Conservation (phyloP, 2,113 vertebrate species). For the Etheostoma spectabile region DNA sequence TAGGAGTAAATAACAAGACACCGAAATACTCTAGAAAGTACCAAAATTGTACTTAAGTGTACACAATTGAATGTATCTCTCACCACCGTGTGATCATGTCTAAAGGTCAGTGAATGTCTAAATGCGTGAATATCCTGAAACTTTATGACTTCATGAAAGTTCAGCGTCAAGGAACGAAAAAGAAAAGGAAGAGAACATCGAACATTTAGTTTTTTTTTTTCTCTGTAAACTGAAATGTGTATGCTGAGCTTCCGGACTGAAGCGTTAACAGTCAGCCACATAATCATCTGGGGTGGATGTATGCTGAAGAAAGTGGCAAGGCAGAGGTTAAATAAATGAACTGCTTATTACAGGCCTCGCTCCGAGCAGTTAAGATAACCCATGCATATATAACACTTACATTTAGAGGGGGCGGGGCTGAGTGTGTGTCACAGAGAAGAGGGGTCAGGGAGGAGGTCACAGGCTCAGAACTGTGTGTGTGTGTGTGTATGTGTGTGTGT, state of each 20-base stretch:
- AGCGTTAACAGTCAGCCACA: neutral
- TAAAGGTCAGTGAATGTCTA: no score
- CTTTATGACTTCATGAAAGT: no score
- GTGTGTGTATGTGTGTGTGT: slow-evolving; percentile 71
- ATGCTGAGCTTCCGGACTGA: neutral
- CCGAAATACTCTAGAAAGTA: no score
- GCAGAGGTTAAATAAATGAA: slow-evolving; percentile 74
- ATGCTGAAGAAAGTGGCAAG: slow-evolving; percentile 14
- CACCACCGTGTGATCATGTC: no score
- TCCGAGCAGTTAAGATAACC: slow-evolving; percentile 62
- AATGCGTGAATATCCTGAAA: no score
- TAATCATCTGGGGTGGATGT: neutral
- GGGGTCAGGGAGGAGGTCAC: slow-evolving; percentile 71
- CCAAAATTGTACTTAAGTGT: no score
- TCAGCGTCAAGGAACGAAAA: no score
- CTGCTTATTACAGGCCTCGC: slow-evolving; percentile 59
- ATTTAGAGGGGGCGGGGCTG: slow-evolving; percentile 50
- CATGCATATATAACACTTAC: slow-evolving; percentile 76
- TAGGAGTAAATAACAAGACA: no score
- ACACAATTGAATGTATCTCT: no score
- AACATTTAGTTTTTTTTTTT: neutral
- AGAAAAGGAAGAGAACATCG: no score
- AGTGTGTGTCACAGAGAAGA: slow-evolving; percentile 46
- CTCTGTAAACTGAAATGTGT: neutral
- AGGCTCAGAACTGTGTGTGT: slow-evolving; percentile 41